phyloP scores from a whole-genome alignment of 2,888 invertebrate genomes.

The Rosalia funebris region DNA sequence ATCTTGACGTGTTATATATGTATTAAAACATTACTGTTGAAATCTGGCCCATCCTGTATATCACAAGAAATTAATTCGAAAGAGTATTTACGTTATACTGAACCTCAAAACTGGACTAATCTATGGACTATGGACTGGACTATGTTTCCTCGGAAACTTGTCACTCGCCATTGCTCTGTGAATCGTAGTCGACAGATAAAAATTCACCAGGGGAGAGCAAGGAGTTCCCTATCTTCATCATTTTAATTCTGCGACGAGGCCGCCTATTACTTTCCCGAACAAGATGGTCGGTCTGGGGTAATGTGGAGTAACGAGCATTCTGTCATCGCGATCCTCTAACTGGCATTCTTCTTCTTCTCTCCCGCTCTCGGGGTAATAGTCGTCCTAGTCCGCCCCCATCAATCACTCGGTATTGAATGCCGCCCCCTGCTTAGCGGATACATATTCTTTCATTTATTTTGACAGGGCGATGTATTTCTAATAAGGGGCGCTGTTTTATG shows the following conservation, averaged over 20 bases:
- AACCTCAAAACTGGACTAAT: too few relatives aligned
- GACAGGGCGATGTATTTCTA: slow-evolving; percentile 26
- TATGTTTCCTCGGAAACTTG: too few relatives aligned
- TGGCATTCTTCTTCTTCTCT: slow-evolving; percentile 50
- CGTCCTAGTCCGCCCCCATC: slow-evolving; percentile 43
- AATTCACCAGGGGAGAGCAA: slow-evolving; percentile 40
- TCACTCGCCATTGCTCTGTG: too few relatives aligned
- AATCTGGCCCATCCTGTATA: too few relatives aligned
- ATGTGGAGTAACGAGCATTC: slow-evolving; percentile 51
- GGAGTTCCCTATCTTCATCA: slow-evolving; percentile 49
- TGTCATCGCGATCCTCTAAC: slow-evolving; percentile 52
- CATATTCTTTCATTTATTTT: slow-evolving; percentile 38
- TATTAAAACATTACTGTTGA: too few relatives aligned
- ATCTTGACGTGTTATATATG: too few relatives aligned
- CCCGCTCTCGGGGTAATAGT: slow-evolving; percentile 50
- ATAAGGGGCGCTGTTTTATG: neutral
- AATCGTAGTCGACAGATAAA: slow-evolving; percentile 28
- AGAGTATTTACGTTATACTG: too few relatives aligned
- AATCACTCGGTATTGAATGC: slow-evolving; percentile 48
- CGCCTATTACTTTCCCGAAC: slow-evolving; percentile 52
- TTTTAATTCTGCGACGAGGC: slow-evolving; percentile 51
- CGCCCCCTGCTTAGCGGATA: slow-evolving; percentile 22
- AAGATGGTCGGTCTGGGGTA: slow-evolving; percentile 45
- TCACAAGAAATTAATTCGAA: too few relatives aligned
- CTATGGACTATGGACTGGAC: too few relatives aligned